Conservation (phyloP, 2,113 vertebrate genomes). For the Clinocottus analis region DNA sequence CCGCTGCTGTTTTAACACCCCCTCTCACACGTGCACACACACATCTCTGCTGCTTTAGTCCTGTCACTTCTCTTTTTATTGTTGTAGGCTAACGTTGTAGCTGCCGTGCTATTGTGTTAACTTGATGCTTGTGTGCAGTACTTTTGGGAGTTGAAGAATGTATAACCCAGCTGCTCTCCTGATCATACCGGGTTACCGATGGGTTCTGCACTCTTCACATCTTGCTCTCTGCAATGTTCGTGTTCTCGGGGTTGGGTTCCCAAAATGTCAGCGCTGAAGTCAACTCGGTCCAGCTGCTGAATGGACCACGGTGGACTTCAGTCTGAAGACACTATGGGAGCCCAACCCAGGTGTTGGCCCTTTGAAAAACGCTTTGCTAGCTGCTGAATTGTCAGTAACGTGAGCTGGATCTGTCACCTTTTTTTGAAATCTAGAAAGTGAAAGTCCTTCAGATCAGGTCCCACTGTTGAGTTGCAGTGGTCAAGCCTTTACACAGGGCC, state of each 20-base stretch:
- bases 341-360: slow-evolving; percentile 16
- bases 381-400: background rate
- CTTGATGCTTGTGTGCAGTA: slow-evolving; percentile 60
- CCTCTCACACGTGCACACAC: background rate
- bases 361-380: slow-evolving; percentile 21
- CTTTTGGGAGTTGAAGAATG: slow-evolving; percentile 62
- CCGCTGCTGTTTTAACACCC: slow-evolving; percentile 36
- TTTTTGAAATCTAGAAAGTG: background rate
- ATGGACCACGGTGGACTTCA: slow-evolving; percentile 9
- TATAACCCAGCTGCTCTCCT: slow-evolving; percentile 63
- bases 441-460: background rate
- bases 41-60: slow-evolving; percentile 60
- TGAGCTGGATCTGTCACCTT: background rate
- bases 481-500: background rate
- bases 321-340: slow-evolving; percentile 26
- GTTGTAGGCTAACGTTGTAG: slow-evolving; percentile 36
- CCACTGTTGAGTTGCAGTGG: background rate
- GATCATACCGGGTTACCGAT: background rate
- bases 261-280: slow-evolving; percentile 29
- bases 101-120: slow-evolving; percentile 42
- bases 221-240: slow-evolving; percentile 16
- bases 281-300: slow-evolving; percentile 18
- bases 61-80: slow-evolving; percentile 39
- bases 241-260: slow-evolving; percentile 35
- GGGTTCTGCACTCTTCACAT: slow-evolving; percentile 78